These are phyloP conservation scores for Gymnoscopelus braueri DNA, from an alignment of 2,797 vertebrate genomes.

Conservation along the genomic window DNA sequence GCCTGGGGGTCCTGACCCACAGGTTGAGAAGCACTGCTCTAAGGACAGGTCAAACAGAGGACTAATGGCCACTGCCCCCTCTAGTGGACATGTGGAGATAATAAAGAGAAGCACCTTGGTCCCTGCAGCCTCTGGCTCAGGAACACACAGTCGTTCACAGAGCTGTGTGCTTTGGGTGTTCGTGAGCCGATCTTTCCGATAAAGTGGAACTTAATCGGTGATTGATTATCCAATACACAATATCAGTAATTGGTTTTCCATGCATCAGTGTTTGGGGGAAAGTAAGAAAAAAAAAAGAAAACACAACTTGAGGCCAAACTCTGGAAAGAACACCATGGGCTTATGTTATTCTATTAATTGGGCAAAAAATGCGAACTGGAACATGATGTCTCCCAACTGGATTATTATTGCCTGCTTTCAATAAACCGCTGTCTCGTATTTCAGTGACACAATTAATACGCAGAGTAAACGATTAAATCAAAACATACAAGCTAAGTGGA, in stretches of 20 bases:
- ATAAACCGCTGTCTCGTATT: conserved; percentile 44
- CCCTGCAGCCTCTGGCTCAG: too few relatives aligned
- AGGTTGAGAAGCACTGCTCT: too few relatives aligned
- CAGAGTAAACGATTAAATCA: conserved; percentile 46
- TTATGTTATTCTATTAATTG: conserved; percentile 44
- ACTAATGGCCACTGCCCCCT: conserved; percentile 50
- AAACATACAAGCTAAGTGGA: conserved; percentile 48
- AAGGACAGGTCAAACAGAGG: conserved; percentile 32
- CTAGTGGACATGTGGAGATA: conserved; percentile 53
- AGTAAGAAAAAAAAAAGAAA: conserved; percentile 21
- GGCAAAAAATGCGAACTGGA: conserved; percentile 31
- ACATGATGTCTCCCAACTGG: conserved; percentile 34
- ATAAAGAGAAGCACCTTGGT: background rate
- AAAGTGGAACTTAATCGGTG: conserved; percentile 39
- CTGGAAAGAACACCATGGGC: conserved; percentile 41
- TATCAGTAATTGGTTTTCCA: conserved; percentile 37
- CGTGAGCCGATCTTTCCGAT: conserved; percentile 25
- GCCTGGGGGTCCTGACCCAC: too few relatives aligned
- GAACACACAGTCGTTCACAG: conserved; percentile 12
- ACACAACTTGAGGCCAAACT: conserved; percentile 40
- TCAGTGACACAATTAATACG: conserved; percentile 44
- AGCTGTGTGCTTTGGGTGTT: conserved; percentile 25
- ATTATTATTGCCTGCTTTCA: conserved; percentile 51
- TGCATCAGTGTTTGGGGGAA: conserved; percentile 43
- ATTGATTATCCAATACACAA: conserved; percentile 40